Evolutionary conservation across 2,888 invertebrate species (phyloP).

Genomic region (Sycophila texana): DNA sequence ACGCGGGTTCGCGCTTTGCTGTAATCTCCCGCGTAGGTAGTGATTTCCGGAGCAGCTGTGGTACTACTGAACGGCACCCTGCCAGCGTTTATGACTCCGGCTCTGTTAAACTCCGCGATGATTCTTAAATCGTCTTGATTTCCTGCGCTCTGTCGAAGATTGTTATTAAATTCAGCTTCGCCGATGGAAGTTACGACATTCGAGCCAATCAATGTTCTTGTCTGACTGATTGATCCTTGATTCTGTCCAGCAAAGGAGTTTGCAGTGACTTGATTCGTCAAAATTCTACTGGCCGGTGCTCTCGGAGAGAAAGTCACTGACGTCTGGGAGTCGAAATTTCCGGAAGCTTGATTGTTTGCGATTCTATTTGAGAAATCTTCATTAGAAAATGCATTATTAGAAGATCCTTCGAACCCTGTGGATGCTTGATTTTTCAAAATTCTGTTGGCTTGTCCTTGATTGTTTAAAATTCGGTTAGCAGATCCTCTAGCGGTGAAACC

Average conservation of each 20-base stretch:
- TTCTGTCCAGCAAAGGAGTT: conserved; percentile 22
- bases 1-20: conserved; percentile 11
- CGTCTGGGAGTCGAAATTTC: not conserved
- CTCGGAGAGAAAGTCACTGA: conserved; percentile 1
- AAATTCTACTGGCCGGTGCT: not conserved
- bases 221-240: conserved; percentile 46
- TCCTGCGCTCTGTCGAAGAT: conserved; percentile 21
- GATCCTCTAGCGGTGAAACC: not conserved
- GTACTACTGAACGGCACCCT: conserved; percentile 14
- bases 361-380: conserved; percentile 10
- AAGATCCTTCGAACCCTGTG: not conserved
- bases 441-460: conserved; percentile 24
- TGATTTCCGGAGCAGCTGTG: conserved; percentile 56
- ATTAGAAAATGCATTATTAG: conserved; percentile 1
- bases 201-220: conserved; percentile 51
- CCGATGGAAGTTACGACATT: conserved; percentile 52
- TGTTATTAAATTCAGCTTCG: conserved; percentile 9
- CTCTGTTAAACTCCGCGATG: conserved; percentile 33
- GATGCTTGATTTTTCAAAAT: conserved; percentile 4
- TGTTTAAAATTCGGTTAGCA: conserved; percentile 11
- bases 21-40: conserved; percentile 59
- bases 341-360: conserved; percentile 29
- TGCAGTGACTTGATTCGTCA: conserved; percentile 1
- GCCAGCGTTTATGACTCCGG: not conserved
- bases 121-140: conserved; percentile 22